Percentiles rank a stretch among this genome's conserved stretches.
Evolutionary conservation across 2,113 vertebrate genomes (phyloP).

Genomic region (Raja brachyura): DNA sequence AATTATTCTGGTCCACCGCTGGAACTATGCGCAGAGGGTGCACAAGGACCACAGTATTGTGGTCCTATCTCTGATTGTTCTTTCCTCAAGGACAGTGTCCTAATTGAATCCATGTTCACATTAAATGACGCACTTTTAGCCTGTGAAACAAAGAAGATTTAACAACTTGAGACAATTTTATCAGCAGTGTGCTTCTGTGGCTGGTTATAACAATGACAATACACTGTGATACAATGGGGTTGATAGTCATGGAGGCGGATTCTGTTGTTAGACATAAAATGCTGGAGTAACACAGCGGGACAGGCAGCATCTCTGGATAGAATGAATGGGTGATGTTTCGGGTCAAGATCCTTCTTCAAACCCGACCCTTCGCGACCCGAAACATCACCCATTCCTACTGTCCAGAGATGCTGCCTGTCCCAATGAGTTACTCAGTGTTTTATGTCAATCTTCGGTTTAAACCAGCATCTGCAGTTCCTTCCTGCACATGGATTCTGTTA

Average conservation of each 20-base stretch:
- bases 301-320: too few species aligned
- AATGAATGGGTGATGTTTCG: too few species aligned
- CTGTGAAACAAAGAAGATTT: not conserved
- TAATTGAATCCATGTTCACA: not conserved
- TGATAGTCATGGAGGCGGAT: not conserved
- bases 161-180: conserved; percentile 9
- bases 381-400: too few species aligned
- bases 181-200: not conserved
- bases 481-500: not conserved
- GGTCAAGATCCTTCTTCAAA: too few species aligned
- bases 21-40: not conserved
- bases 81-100: not conserved
- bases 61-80: not conserved
- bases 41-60: not conserved
- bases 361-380: too few species aligned
- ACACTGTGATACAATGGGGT: not conserved
- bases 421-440: too few species aligned
- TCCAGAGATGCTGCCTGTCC: too few species aligned
- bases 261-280: not conserved
- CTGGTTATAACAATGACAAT: not conserved
- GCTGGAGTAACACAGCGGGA: too few species aligned
- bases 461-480: too few species aligned
- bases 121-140: not conserved
- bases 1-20: not conserved
- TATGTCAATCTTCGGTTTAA: too few species aligned